Conservation (phyloP, 2,797 vertebrate genomes). For the Dendrocincla fuliginosa region DNA sequence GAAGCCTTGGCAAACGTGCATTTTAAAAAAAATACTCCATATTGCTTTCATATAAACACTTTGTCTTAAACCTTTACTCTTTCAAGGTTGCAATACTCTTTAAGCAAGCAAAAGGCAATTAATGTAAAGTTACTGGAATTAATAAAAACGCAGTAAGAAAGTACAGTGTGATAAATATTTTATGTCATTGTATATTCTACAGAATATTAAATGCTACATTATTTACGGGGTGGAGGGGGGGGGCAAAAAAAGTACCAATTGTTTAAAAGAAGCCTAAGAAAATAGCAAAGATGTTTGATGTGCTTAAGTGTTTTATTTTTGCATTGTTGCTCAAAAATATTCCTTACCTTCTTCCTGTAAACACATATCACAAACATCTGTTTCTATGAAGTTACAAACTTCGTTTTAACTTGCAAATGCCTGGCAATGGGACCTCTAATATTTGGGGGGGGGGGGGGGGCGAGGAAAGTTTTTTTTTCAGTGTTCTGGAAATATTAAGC, state of each 20-base stretch:
- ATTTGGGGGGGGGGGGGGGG: rapidly evolving
- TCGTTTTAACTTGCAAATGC: not conserved
- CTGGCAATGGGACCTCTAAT: not conserved
- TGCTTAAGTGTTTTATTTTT: not conserved
- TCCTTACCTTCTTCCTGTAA: not conserved
- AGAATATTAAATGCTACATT: constrained; percentile 65
- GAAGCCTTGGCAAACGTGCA: not conserved
- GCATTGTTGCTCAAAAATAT: not conserved
- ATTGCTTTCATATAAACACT: not conserved
- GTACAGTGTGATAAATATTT: constrained; percentile 47
- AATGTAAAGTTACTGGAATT: constrained; percentile 47
- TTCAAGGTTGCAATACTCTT: not conserved
- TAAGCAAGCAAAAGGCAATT: constrained; percentile 5
- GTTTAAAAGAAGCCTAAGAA: constrained; percentile 26
- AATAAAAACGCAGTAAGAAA: constrained; percentile 61
- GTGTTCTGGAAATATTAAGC: not conserved
- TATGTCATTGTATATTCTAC: constrained; percentile 28
- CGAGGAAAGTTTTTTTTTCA: not conserved
- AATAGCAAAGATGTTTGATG: not conserved
- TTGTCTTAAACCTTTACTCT: not conserved
- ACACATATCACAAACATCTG: not conserved
- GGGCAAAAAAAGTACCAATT: not conserved
- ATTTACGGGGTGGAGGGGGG: not conserved
- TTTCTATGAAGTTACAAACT: not conserved
- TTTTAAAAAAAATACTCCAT: rapidly evolving